Base-by-base conservation (phyloP, 1,140 invertebrate species). In the Homarus americanus region DNA sequence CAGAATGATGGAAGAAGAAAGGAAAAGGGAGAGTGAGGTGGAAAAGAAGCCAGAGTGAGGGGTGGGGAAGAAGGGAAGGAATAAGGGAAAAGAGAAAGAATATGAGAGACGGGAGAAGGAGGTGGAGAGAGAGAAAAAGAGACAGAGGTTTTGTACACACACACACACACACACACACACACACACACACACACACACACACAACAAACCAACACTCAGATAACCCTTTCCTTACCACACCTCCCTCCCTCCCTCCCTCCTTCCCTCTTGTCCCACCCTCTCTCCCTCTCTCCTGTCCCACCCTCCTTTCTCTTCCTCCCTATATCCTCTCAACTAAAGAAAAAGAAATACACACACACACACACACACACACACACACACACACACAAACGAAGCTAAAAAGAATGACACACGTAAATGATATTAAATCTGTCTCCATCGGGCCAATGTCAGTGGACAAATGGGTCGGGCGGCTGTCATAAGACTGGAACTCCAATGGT, bases 401-500 rank as follows among this genome's bases (percentile, higher is more conserved):
- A 49, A 49, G 44, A 49, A 49, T 49, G 5, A 49, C 44, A 15
- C 5, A 49, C 44, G 44, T 20, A 38, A 63, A 82, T 82, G 49
- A 63, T 66, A 36, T 66, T 63, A 38, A 36, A 66, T 82, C 80
- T 36, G 58, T 82, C 80, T 82, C 53, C 80, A 63, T 66, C 49
- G 34, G 34, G 80, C 53, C 80, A 82, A 34, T 66, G 40, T 44
- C 44, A 80, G 41, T 20, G 28, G 80, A 82, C 49, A 66, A 66
- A 82, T 82, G 53, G 49, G 28, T 24, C 12, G 53, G 53, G n/a
- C 49, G 32, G 53, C 28, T 66, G 49, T 66, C 49, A 82, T 40
- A 82, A 82, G 80, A 82, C 80, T 36, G 28, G 15, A 32, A 40
- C 80, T 58, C 28, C 80, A 53, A 40, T 63, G 80, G 80, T 63